phyloP scores from a whole-genome alignment of 35 echinoderm and acorn worm genomes.

The Ophioderma brevispina region DNA sequence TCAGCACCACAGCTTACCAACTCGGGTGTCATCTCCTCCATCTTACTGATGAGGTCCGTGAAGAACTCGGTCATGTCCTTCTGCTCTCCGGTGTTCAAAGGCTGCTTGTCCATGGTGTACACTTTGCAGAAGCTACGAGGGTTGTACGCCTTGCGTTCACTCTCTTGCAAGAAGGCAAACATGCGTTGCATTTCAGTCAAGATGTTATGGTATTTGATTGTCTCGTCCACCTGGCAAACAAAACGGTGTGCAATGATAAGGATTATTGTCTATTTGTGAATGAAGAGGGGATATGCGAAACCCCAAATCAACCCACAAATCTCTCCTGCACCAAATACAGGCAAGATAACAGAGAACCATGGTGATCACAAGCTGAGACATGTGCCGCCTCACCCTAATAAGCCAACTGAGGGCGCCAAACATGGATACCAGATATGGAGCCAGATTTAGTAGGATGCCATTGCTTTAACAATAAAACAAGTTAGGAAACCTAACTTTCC shows the following conservation, averaged over 20 bases:
- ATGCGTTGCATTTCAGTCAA: conserved; percentile 72
- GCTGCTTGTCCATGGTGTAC: conserved; percentile 92
- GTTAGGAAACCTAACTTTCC: not conserved
- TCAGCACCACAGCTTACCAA: conserved; percentile 35
- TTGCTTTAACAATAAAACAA: no score
- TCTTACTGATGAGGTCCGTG: conserved; percentile 89
- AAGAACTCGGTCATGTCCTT: conserved; percentile 95
- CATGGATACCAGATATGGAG: no score
- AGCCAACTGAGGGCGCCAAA: no score
- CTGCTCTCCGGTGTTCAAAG: conserved; percentile 81
- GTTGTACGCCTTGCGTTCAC: conserved; percentile 85
- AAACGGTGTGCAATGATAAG: not conserved
- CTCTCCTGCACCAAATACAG: no score
- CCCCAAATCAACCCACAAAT: no score
- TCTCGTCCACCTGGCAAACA: conserved; percentile 52
- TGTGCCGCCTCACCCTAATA: no score
- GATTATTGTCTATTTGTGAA: no score
- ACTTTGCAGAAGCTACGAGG: conserved; percentile 85
- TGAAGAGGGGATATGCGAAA: no score
- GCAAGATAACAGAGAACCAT: no score
- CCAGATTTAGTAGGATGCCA: not conserved
- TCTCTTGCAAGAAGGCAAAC: conserved; percentile 88
- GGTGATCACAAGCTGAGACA: no score
- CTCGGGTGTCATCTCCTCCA: conserved; percentile 86
- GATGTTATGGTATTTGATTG: conserved; percentile 58